A percentile compares a stretch with the other conserved stretches of the same genome.
phyloP scores from a whole-genome alignment of 2,113 vertebrate genomes.

The Hemichromis elongatus region DNA sequence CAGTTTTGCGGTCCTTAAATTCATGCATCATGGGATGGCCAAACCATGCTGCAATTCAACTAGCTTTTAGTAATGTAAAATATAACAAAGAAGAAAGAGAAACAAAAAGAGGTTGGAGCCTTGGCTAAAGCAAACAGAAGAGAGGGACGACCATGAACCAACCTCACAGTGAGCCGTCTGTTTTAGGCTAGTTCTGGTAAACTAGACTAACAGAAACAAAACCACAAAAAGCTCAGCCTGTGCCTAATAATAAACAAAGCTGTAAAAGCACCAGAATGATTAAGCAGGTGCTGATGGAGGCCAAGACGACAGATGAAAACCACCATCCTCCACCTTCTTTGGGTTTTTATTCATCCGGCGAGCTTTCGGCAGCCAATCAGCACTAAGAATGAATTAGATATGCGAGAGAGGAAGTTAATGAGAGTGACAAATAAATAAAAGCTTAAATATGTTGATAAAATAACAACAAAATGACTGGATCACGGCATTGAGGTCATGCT shows the following conservation, averaged over 20 bases:
- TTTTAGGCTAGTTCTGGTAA: neutral
- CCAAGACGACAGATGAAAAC: neutral
- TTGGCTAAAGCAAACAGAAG: neutral
- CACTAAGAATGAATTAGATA: neutral
- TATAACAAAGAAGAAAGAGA: neutral
- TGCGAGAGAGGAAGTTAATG: neutral
- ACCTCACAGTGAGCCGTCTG: too few species aligned
- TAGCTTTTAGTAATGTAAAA: neutral
- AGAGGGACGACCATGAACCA: neutral
- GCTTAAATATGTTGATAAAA: neutral
- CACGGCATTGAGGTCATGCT: neutral
- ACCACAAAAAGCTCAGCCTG: neutral
- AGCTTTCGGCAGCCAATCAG: neutral
- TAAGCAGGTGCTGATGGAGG: neutral
- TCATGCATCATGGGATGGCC: neutral
- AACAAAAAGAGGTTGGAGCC: neutral
- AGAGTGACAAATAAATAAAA: neutral
- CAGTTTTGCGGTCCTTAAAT: neutral
- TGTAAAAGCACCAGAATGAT: neutral
- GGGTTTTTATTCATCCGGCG: accelerated
- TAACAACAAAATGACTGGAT: neutral
- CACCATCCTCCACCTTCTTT: neutral
- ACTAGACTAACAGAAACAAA: neutral
- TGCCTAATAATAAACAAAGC: neutral
- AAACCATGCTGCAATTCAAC: neutral